Conservation (phyloP, 2,797 vertebrate species). For the Amazona finschi region DNA sequence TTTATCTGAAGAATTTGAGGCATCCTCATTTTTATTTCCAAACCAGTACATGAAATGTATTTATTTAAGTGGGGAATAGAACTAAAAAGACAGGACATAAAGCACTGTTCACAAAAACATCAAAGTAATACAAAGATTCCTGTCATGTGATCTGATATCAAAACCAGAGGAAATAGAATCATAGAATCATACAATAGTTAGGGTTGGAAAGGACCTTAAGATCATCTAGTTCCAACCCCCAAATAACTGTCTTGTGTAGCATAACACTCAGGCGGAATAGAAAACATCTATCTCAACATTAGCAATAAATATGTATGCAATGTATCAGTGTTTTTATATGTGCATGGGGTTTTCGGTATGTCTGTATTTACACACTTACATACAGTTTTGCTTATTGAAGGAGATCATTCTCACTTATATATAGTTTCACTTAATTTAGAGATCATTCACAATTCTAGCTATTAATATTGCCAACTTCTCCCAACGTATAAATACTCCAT, state of each 20-base stretch:
- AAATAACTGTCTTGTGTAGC: background rate
- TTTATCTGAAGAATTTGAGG: background rate
- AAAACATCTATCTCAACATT: background rate
- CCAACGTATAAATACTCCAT: background rate
- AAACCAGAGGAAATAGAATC: background rate
- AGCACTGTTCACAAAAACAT: background rate
- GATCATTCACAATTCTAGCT: background rate
- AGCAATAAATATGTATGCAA: background rate
- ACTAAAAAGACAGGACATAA: background rate
- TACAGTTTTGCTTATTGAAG: background rate
- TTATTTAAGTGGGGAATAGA: background rate
- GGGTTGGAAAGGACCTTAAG: no score
- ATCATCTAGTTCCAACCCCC: no score
- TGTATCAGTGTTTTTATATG: background rate
- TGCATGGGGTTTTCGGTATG: fast-evolving
- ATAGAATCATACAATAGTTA: no score
- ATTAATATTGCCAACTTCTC: background rate
- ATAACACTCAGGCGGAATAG: background rate
- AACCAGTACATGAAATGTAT: background rate
- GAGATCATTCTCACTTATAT: background rate
- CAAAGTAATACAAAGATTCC: background rate
- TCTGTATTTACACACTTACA: background rate
- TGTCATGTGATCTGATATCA: background rate
- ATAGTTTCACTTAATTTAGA: background rate
- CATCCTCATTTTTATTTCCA: background rate